Conservation (phyloP, 2,888 invertebrate genomes). For the Chromoteleia sp. region DNA sequence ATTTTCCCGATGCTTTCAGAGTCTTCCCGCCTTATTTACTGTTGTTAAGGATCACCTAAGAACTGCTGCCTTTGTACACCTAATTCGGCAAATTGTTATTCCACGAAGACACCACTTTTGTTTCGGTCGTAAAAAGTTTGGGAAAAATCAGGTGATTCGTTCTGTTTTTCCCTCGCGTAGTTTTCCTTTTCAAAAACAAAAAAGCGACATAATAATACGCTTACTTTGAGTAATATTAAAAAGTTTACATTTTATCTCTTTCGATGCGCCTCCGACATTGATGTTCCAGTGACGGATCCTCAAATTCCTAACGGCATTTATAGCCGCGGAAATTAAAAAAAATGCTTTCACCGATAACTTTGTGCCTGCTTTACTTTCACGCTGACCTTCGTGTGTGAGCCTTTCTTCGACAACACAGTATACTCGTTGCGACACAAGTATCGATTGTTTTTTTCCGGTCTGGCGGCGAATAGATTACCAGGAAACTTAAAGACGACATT, state of each 20-base stretch:
- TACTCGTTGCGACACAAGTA: background rate
- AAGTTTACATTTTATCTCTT: background rate
- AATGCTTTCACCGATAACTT: background rate
- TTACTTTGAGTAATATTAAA: constrained; percentile 10
- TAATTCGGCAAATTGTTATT: constrained; percentile 83
- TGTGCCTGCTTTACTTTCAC: background rate
- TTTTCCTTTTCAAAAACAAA: background rate
- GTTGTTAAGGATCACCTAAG: constrained; percentile 56
- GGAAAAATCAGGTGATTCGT: constrained; percentile 11
- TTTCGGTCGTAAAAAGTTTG: constrained; percentile 41
- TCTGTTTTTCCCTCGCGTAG: background rate
- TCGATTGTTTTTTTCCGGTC: constrained; percentile 20
- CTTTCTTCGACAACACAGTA: background rate
- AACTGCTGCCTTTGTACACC: constrained; percentile 76
- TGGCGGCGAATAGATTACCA: constrained; percentile 16
- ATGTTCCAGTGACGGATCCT: background rate
- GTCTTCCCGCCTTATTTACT: constrained; percentile 31
- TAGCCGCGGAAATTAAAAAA: constrained; percentile 10
- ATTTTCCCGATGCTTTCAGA: constrained; percentile 39
- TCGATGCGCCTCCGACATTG: background rate
- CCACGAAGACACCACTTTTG: constrained; percentile 73
- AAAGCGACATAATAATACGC: background rate
- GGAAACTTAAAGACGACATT: constrained; percentile 43
- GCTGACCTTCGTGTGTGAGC: background rate
- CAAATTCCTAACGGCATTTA: constrained; percentile 17